Conservation (phyloP, 2,888 invertebrate genomes). For the Steinernema hermaphroditum region DNA sequence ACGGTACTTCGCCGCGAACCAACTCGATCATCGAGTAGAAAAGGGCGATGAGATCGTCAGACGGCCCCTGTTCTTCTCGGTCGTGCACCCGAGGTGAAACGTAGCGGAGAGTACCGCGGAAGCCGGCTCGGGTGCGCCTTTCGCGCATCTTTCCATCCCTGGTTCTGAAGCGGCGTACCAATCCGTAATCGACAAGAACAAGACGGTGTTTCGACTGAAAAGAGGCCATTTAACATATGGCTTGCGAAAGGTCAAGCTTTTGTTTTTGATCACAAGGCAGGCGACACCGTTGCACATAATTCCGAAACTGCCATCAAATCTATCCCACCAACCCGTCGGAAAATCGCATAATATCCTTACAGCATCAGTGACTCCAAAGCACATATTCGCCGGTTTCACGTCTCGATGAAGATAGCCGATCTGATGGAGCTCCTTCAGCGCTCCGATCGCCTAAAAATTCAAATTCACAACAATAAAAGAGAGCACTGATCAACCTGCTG, state of each 20-base stretch:
- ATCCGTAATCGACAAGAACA: conserved; percentile 51
- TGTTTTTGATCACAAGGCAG: too few relatives aligned
- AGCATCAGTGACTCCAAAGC: conserved; percentile 48
- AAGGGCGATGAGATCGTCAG: conserved; percentile 49
- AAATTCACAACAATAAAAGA: background rate
- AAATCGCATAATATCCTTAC: too few relatives aligned
- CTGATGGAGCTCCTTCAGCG: conserved; percentile 54
- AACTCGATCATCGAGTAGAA: conserved; percentile 47
- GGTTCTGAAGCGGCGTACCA: conserved; percentile 49
- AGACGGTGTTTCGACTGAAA: conserved; percentile 47
- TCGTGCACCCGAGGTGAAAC: conserved; percentile 53
- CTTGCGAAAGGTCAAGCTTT: too few relatives aligned
- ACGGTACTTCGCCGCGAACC: conserved; percentile 42
- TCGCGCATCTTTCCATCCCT: conserved; percentile 43
- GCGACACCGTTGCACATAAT: too few relatives aligned
- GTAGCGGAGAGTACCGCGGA: conserved; percentile 60
- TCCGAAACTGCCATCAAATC: too few relatives aligned
- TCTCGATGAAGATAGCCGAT: conserved; percentile 56
- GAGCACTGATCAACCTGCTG: conserved; percentile 42
- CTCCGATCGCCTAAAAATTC: conserved; percentile 48
- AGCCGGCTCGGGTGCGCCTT: conserved; percentile 44
- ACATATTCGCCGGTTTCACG: conserved; percentile 60
- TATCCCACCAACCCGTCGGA: too few relatives aligned
- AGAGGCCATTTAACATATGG: background rate
- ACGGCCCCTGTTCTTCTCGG: conserved; percentile 41